phyloP scores from a whole-genome alignment of 1,140 invertebrate species.

The Meloidogyne hapla region DNA sequence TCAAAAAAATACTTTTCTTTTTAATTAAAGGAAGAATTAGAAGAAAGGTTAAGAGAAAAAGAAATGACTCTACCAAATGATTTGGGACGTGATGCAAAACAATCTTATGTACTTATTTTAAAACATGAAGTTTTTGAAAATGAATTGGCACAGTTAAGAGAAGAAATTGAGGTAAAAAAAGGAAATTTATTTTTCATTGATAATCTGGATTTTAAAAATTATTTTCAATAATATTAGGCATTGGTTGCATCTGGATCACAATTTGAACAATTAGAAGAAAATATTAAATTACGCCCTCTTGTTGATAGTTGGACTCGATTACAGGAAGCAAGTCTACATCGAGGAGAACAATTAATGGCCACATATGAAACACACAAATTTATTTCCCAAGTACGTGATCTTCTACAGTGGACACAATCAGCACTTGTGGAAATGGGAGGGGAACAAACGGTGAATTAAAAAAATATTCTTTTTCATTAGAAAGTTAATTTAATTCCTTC shows the following conservation, averaged over 20 bases:
- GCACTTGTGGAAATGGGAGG: constrained; percentile 75
- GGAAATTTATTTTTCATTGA: neutral
- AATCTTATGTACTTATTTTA: constrained; percentile 78
- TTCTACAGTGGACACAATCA: constrained; percentile 39
- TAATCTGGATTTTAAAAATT: neutral
- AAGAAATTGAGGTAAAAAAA: constrained; percentile 74
- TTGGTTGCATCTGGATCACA: neutral
- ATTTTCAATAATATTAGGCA: neutral
- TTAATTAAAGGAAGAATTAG: constrained; percentile 70
- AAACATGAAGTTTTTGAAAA: constrained; percentile 92
- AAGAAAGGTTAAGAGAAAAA: constrained; percentile 85
- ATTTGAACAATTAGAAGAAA: constrained; percentile 78
- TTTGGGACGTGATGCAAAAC: constrained; percentile 81
- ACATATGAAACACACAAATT: constrained; percentile 86
- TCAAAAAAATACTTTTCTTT: neutral
- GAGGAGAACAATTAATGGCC: constrained; percentile 79
- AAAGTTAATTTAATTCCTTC: no score
- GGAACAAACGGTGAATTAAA: constrained; percentile 76
- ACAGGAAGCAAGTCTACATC: constrained; percentile 76
- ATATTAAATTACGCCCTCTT: constrained; percentile 81
- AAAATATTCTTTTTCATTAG: no score
- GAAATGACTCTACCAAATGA: constrained; percentile 79
- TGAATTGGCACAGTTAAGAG: constrained; percentile 86
- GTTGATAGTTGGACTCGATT: constrained; percentile 82
- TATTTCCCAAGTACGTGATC: constrained; percentile 62